Evolutionary conservation across 2,888 invertebrate species (phyloP).

Genomic region (Mesorhabditis belari): DNA sequence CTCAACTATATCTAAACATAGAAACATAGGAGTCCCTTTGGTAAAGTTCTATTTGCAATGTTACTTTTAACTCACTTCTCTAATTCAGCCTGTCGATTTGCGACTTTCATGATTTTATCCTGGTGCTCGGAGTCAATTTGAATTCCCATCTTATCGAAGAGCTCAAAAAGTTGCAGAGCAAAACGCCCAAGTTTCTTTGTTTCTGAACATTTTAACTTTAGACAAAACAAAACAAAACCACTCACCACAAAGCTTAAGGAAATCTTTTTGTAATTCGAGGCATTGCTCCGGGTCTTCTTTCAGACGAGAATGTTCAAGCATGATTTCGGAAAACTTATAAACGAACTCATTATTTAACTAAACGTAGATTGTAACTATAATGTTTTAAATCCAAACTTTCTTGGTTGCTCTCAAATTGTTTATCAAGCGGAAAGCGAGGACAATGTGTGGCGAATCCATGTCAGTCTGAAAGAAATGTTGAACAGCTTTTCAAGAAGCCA

Average conservation of each 20-base stretch:
- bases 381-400: background rate
- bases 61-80: slow-evolving; percentile 13
- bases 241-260: slow-evolving; percentile 7
- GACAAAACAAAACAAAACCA: background rate
- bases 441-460: background rate
- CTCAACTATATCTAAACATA: no score
- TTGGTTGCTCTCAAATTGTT: background rate
- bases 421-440: background rate
- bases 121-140: slow-evolving; percentile 17
- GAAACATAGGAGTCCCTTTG: no score
- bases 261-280: background rate
- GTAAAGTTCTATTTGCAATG: no score
- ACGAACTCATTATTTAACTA: background rate
- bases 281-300: background rate
- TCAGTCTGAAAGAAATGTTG: background rate
- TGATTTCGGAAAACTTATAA: background rate
- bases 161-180: slow-evolving; percentile 23
- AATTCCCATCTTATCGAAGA: slow-evolving; percentile 16
- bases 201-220: slow-evolving; percentile 7
- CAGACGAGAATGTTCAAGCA: background rate
- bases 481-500: no score
- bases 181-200: slow-evolving; percentile 17
- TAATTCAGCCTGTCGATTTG: slow-evolving; percentile 20
- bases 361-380: no score
- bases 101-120: slow-evolving; percentile 10